A percentile compares a stretch with the other conserved stretches of the same genome.
These are phyloP conservation scores for Nannospalax galili DNA, from an alignment of 2,113 vertebrate species.

Conservation along the genomic window DNA sequence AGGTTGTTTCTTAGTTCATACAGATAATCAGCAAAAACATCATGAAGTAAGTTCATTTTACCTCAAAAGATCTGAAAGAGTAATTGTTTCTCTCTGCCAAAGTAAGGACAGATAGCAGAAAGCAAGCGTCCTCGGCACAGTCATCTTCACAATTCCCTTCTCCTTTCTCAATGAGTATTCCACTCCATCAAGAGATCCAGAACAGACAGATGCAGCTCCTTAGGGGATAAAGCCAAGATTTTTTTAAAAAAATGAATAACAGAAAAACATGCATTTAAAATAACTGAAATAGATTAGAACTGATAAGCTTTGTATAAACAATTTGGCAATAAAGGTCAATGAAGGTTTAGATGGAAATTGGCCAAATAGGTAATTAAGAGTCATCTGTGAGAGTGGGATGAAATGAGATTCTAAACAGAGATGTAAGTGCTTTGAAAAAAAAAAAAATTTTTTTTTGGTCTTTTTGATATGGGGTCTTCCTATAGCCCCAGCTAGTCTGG, in stretches of 20 bases:
- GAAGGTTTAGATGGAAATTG: not conserved
- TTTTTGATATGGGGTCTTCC: too few species aligned
- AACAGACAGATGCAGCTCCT: constrained; percentile 78
- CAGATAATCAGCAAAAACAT: not conserved
- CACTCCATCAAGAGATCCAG: constrained; percentile 87
- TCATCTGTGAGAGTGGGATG: not conserved
- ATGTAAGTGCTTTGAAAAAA: not conserved
- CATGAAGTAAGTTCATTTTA: constrained; percentile 67
- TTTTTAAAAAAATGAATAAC: not conserved
- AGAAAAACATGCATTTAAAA: not conserved
- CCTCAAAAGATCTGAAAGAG: constrained; percentile 88
- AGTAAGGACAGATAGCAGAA: constrained; percentile 88
- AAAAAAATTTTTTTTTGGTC: too few species aligned
- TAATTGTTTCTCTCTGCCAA: constrained; percentile 88
- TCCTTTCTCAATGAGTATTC: constrained; percentile 74
- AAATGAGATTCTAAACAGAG: not conserved
- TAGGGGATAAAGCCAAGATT: not conserved
- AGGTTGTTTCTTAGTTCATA: not conserved
- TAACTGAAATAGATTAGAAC: not conserved
- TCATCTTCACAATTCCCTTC: constrained; percentile 83
- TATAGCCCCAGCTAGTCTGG: too few species aligned
- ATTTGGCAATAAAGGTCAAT: not conserved
- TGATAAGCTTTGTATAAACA: not conserved
- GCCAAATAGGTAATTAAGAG: not conserved
- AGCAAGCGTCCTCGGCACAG: constrained; percentile 87